Conservation (phyloP, 2,888 invertebrate species). For the Cheilosia urbana region DNA sequence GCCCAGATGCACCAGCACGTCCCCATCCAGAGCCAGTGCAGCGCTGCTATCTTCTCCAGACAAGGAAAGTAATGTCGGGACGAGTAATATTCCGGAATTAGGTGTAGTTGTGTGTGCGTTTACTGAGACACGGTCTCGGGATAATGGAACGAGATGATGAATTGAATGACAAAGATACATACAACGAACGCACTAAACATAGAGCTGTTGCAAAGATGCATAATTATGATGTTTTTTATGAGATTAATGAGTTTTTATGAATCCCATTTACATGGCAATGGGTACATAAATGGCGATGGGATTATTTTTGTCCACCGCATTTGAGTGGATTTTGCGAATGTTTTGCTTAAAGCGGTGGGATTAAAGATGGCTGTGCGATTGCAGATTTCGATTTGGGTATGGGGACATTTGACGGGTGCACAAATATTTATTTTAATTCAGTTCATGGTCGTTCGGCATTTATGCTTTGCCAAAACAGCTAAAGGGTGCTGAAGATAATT, state of each 20-base stretch:
- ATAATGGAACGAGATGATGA: conserved; percentile 47
- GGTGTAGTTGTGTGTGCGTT: conserved; percentile 3
- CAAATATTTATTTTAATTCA: conserved; percentile 55
- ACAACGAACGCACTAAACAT: conserved; percentile 15
- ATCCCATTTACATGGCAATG: conserved; percentile 42
- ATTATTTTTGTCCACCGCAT: background rate
- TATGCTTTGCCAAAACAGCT: background rate
- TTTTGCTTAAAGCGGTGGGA: conserved; percentile 14
- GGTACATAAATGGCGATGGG: background rate
- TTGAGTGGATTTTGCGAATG: background rate
- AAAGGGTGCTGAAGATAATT: background rate
- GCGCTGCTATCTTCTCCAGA: conserved; percentile 25
- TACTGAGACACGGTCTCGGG: conserved; percentile 15
- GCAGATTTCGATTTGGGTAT: background rate
- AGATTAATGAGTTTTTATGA: conserved; percentile 68
- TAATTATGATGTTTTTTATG: conserved; percentile 69
- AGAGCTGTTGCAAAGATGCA: conserved; percentile 45
- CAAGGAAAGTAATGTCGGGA: conserved; percentile 36
- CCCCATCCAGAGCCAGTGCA: conserved; percentile 7
- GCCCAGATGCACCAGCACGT: conserved; percentile 26
- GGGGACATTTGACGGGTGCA: conserved; percentile 28
- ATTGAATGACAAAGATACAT: conserved; percentile 61
- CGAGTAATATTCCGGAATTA: conserved; percentile 25
- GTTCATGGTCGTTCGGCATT: conserved; percentile 46
- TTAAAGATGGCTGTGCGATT: conserved; percentile 1